Conservation (phyloP, 2,797 vertebrate genomes). For the Garrulus glandarius region DNA sequence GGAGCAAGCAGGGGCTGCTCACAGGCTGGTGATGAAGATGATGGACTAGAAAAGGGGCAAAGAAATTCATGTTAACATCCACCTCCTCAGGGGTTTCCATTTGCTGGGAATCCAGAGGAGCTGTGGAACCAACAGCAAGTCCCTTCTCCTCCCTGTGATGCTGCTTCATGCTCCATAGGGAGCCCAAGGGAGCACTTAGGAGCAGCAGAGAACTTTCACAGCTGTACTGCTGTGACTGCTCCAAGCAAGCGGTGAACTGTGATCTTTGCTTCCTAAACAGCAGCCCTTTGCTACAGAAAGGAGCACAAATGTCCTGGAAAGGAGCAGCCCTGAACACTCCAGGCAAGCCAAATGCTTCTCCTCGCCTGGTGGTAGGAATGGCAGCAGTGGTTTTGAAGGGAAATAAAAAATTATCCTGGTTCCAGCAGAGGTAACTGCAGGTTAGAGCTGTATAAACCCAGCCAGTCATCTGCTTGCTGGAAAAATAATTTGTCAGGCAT, state of each 20-base stretch:
- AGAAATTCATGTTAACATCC: background rate
- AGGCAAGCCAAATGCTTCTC: background rate
- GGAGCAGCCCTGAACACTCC: background rate
- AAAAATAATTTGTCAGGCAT: slow-evolving; percentile 60
- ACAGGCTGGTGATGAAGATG: background rate
- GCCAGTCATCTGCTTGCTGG: slow-evolving; percentile 21
- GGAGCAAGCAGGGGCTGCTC: background rate
- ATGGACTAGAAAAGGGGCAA: background rate
- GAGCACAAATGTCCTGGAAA: background rate
- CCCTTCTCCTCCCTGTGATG: background rate
- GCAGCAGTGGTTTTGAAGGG: background rate
- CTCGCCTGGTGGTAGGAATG: background rate
- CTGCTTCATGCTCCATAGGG: background rate
- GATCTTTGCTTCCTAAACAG: background rate
- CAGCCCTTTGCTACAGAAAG: background rate
- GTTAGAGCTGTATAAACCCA: slow-evolving; percentile 44
- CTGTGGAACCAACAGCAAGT: background rate
- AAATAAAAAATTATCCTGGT: background rate
- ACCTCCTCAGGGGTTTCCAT: background rate
- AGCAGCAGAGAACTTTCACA: background rate
- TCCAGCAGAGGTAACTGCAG: slow-evolving; percentile 59
- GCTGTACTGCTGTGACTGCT: background rate
- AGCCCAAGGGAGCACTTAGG: background rate
- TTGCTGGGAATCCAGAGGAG: background rate
- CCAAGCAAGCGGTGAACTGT: background rate